phyloP scores from a whole-genome alignment of 2,888 invertebrate species.

The Entomobrya proxima region DNA sequence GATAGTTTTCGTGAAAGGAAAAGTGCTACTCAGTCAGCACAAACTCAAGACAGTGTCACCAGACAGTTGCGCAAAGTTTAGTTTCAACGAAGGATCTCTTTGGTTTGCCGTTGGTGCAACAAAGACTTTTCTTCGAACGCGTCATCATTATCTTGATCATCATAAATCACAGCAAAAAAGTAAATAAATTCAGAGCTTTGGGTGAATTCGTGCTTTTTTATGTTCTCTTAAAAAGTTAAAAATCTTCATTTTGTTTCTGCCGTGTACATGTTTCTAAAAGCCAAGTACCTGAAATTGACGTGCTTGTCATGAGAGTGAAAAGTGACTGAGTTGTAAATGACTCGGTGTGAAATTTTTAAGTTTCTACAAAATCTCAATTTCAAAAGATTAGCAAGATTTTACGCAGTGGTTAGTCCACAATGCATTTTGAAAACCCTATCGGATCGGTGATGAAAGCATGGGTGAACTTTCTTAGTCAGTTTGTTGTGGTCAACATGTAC shows the following conservation, averaged over 20 bases:
- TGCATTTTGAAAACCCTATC: conserved; percentile 52
- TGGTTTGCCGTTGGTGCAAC: background rate
- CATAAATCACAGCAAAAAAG: too few relatives aligned
- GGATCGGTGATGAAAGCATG: conserved; percentile 65
- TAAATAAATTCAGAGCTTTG: too few relatives aligned
- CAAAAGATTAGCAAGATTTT: background rate
- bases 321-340: too few relatives aligned
- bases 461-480: conserved; percentile 71
- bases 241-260: too few relatives aligned
- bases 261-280: too few relatives aligned
- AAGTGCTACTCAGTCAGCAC: conserved; percentile 9
- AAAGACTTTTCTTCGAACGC: background rate
- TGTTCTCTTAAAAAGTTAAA: too few relatives aligned
- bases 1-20: conserved; percentile 14
- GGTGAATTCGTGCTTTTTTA: too few relatives aligned
- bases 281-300: too few relatives aligned
- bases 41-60: background rate
- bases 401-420: background rate
- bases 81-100: background rate
- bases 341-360: too few relatives aligned
- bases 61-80: background rate
- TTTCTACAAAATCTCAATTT: too few relatives aligned
- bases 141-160: too few relatives aligned
- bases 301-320: too few relatives aligned
- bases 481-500: conserved; percentile 72